phyloP scores from a whole-genome alignment of 2,113 vertebrate genomes.

The Tamias sibiricus region DNA sequence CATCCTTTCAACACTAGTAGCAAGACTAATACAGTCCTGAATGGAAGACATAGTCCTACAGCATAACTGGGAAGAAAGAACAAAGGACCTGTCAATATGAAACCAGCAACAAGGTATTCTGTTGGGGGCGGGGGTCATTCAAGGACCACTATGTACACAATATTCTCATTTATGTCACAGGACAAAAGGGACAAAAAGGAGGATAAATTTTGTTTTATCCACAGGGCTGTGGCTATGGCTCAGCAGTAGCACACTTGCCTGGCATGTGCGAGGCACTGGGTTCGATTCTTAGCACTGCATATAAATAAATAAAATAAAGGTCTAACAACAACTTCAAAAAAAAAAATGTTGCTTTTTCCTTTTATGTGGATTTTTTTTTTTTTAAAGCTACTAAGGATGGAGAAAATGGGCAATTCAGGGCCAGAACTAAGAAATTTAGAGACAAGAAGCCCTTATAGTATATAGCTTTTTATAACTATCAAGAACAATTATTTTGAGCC shows the following conservation, averaged over 20 bases:
- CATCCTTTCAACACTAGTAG: neutral
- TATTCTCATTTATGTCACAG: neutral
- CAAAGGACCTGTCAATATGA: neutral
- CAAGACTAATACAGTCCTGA: neutral
- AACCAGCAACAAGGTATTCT: neutral
- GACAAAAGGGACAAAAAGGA: neutral
- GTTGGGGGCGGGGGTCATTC: too few relatives aligned
- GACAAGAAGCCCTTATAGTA: neutral
- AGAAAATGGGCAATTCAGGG: neutral
- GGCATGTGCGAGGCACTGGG: too few relatives aligned
- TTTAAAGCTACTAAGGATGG: neutral
- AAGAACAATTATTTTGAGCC: neutral
- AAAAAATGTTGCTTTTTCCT: neutral
- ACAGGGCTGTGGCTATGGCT: too few relatives aligned
- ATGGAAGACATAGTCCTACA: neutral
- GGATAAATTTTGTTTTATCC: too few relatives aligned
- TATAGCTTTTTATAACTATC: neutral
- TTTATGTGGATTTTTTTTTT: neutral
- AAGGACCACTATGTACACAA: neutral
- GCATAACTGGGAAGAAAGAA: neutral
- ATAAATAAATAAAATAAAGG: too few relatives aligned
- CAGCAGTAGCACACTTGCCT: too few relatives aligned
- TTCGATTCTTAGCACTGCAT: too few relatives aligned
- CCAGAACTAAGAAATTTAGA: neutral
- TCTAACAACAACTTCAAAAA: too few relatives aligned